phyloP scores from a whole-genome alignment of 2,888 invertebrate genomes.

The Lapara coniferarum region DNA sequence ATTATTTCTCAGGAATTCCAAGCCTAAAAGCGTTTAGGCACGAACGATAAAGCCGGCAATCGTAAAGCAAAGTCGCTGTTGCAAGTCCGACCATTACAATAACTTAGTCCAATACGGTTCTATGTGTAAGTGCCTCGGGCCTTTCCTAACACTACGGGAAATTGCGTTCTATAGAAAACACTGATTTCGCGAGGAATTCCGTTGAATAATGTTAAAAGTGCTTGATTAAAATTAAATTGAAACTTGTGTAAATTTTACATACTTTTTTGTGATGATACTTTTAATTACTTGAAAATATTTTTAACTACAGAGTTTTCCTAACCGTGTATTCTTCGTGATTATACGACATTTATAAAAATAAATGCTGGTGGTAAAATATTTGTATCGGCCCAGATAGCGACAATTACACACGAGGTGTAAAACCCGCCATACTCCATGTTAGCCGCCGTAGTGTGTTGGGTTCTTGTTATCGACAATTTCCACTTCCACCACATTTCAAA shows the following conservation, averaged over 20 bases:
- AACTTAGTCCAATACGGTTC: conserved; percentile 39
- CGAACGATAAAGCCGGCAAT: conserved; percentile 38
- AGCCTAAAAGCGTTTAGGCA: conserved; percentile 32
- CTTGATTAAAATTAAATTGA: not conserved
- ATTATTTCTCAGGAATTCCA: conserved; percentile 30
- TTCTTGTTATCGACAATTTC: no score
- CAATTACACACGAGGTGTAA: no score
- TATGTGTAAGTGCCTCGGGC: conserved; percentile 34
- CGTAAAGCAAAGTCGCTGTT: conserved; percentile 38
- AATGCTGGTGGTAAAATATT: no score
- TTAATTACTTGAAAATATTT: not conserved
- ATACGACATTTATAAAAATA: no score
- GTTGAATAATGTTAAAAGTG: not conserved
- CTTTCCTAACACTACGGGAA: conserved; percentile 17
- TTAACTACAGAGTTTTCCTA: no score
- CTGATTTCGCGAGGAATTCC: not conserved
- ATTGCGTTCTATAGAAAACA: conserved; percentile 14
- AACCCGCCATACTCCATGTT: no score
- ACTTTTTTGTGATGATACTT: not conserved
- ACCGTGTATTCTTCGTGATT: no score
- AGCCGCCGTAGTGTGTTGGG: no score
- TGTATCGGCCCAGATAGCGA: no score
- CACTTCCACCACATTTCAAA: no score
- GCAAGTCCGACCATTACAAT: conserved; percentile 38
- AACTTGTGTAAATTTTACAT: not conserved